Evolutionary conservation across 2,888 invertebrate genomes (phyloP).

Genomic region (Sinodicranocentrus sp.): DNA sequence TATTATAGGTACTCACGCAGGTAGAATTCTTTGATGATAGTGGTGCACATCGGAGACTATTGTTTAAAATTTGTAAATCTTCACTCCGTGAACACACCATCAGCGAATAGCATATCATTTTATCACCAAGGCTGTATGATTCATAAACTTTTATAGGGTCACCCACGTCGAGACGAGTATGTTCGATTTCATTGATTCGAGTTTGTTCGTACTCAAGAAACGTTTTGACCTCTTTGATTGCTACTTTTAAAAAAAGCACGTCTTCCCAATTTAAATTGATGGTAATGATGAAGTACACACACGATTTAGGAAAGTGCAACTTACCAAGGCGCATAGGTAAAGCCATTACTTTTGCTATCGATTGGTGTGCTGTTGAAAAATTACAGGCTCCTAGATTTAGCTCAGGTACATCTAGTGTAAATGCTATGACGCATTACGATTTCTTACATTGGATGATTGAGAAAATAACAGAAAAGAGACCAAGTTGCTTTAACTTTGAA

Average conservation of each 20-base stretch:
- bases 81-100: constrained; percentile 25
- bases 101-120: constrained; percentile 33
- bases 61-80: constrained; percentile 40
- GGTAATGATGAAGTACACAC: background rate
- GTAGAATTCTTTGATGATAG: background rate
- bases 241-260: constrained; percentile 17
- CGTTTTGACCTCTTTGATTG: constrained; percentile 25
- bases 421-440: no score
- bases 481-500: no score
- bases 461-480: no score
- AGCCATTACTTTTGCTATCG: constrained; percentile 12
- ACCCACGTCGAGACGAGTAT: constrained; percentile 31
- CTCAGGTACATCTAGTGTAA: no score
- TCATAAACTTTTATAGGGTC: constrained; percentile 51
- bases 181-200: background rate
- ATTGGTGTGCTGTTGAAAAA: no score
- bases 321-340: background rate
- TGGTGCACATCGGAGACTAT: background rate
- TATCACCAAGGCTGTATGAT: constrained; percentile 41
- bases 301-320: constrained; percentile 28
- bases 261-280: constrained; percentile 36
- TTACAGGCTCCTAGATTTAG: no score
- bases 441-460: no score
- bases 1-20: no score
- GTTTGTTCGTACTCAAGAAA: constrained; percentile 9